Conservation (phyloP, 2,797 vertebrate genomes). For the Tapirus indicus region DNA sequence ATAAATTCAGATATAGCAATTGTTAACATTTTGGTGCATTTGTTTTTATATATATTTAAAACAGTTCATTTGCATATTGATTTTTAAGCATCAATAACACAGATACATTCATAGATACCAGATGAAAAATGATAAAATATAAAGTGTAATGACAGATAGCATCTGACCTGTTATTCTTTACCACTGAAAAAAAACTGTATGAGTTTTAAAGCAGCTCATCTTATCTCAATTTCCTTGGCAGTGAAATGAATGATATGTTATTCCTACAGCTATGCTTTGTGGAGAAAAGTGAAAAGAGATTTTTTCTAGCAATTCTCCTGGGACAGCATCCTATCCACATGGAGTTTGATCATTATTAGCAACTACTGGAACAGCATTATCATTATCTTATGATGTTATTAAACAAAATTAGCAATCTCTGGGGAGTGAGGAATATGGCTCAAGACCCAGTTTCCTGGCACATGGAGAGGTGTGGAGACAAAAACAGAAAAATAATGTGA, state of each 20-base stretch:
- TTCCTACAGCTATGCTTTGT: conserved; percentile 50
- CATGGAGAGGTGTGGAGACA: neutral
- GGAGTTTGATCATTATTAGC: conserved; percentile 57
- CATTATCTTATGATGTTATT: conserved; percentile 64
- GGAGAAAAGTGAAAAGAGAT: neutral
- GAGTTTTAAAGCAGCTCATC: conserved; percentile 64
- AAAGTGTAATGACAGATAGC: conserved; percentile 18
- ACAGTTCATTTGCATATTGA: conserved; percentile 14
- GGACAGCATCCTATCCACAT: neutral
- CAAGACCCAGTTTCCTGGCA: conserved; percentile 36
- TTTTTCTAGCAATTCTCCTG: conserved; percentile 59
- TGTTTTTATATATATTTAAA: conserved; percentile 28
- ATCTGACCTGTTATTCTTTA: conserved; percentile 60
- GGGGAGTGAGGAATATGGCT: neutral
- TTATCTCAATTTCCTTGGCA: conserved; percentile 71
- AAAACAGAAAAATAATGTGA: conserved; percentile 34
- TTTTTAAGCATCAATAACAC: conserved; percentile 33
- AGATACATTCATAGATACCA: neutral
- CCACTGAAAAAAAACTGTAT: conserved; percentile 1
- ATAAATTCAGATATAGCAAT: conserved; percentile 47
- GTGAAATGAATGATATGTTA: conserved; percentile 63
- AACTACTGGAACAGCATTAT: conserved; percentile 55
- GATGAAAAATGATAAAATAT: conserved; percentile 24
- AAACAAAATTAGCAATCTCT: conserved; percentile 56
- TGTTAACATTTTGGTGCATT: conserved; percentile 7